Evolutionary conservation across 2,113 vertebrate genomes (phyloP), one percentile per base, ranked within the genome.

Genomic region (Herpailurus yagouaroundi): DNA sequence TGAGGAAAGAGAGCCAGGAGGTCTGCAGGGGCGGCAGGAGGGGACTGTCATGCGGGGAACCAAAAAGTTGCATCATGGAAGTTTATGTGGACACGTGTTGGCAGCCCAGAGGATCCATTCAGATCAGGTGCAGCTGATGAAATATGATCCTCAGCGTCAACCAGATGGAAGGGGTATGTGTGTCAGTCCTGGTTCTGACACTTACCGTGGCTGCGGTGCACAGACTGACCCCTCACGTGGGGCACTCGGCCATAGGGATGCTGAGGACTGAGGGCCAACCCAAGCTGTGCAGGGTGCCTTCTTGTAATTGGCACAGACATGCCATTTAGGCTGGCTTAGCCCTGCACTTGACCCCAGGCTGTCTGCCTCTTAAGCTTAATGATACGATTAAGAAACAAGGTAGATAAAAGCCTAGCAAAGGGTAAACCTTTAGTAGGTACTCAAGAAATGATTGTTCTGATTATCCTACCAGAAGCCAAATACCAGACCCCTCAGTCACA

Each of bases 301-400:
- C 76, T 80, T 48, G n/a, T 93, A 10, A 94, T 15, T 48, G 55
- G 50, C 84, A 69, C 50, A 66, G 64, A 76, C 18, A 7, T 55
- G 55, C 69, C 33, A 0, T 41, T 1, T 6, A 19, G 60, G 48
- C 69, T 64, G 82, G 29, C 83, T 76, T 4, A 71, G 86, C 27
- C 90, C 60, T 57, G 55, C 55, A 48, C 9, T 5, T 90, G 81
- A 68, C 27, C 63, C n/a, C n/a, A 23, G 21, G 25, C 41, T 4
- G 2, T 55, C 52, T 19, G 19, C 74, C 27, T 86, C 16, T 83
- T 45, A 52, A 57, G 63, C 8, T 45, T 93, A 63, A 95, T 63
- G 69, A 95, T 66, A 89, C 31, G 83, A 87, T 94, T 45, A 86
- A 84, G 57, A 77, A 89, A 52, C 50, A 38, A 68, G n/a, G 52